A percentile compares a stretch with the other conserved stretches of the same genome.
Conservation (phyloP, 1,140 invertebrate species). For the Coenobita brevimanus region DNA sequence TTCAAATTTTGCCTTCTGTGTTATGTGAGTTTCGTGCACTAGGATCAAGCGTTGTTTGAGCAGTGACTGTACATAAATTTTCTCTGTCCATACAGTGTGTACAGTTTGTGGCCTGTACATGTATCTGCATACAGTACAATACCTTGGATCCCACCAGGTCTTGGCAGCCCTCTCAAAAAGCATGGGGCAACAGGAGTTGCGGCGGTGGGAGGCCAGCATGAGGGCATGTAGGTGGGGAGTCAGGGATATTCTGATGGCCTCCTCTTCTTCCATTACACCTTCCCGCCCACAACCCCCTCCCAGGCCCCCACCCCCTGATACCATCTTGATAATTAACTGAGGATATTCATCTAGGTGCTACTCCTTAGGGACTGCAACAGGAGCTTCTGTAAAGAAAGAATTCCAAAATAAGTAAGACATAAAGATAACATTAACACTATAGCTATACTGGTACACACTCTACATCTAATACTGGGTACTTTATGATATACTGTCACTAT, state of each 20-base stretch:
- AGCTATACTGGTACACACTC: too few relatives aligned
- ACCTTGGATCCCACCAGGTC: conserved; percentile 89
- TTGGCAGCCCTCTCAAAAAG: conserved; percentile 89
- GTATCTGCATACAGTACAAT: too few relatives aligned
- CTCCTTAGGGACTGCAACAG: not conserved
- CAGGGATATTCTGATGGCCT: conserved; percentile 57
- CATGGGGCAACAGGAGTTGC: conserved; percentile 72
- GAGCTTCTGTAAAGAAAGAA: conserved; percentile 5
- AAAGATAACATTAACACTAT: too few relatives aligned
- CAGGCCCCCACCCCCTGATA: conserved; percentile 38
- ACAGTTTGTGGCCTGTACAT: too few relatives aligned
- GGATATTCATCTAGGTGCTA: not conserved
- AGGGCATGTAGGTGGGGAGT: conserved; percentile 64
- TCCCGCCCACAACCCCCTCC: conserved; percentile 13
- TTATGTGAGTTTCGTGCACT: too few relatives aligned
- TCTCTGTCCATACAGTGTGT: too few relatives aligned
- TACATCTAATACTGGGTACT: too few relatives aligned
- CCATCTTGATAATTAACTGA: conserved; percentile 24
- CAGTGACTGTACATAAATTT: too few relatives aligned
- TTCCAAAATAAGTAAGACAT: not conserved
- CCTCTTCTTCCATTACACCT: conserved; percentile 52
- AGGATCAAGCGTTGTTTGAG: too few relatives aligned
- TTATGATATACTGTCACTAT: too few relatives aligned
- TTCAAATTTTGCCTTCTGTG: too few relatives aligned
- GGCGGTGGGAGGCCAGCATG: conserved; percentile 58